phyloP scores from a whole-genome alignment of 2,797 vertebrate species.

The Cephalopachus bancanus region DNA sequence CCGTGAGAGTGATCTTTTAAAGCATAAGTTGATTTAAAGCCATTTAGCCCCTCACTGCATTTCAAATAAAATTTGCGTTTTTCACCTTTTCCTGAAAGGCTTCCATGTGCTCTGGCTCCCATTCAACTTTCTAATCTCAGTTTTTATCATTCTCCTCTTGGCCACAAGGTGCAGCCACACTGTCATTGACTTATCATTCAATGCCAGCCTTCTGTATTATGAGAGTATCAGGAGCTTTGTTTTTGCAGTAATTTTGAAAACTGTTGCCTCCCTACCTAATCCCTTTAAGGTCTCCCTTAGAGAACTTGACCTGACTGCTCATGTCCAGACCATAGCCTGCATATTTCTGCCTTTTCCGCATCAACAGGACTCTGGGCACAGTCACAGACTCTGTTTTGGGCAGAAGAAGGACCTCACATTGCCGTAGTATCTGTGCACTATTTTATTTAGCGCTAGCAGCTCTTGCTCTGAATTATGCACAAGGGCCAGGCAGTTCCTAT shows the following conservation, averaged over 20 bases:
- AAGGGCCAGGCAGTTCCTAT: not conserved
- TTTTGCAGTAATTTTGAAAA: not conserved
- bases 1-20: not conserved
- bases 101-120: not conserved
- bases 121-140: not conserved
- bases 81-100: not conserved
- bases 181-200: not conserved
- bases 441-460: not conserved
- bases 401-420: accelerated
- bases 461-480: not conserved
- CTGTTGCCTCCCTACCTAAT: not conserved
- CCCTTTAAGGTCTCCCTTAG: not conserved
- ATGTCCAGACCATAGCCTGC: not conserved
- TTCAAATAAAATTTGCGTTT: not conserved
- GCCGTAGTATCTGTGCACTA: not conserved
- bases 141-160: not conserved
- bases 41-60: not conserved
- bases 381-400: not conserved
- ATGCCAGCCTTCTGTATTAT: not conserved
- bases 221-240: not conserved
- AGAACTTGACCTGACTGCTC: not conserved
- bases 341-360: not conserved
- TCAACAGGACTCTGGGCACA: not conserved
- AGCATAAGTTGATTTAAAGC: not conserved
- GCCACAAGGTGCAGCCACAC: not conserved